Conservation (phyloP, 1,140 invertebrate genomes). For the Drosophila baimaii region DNA sequence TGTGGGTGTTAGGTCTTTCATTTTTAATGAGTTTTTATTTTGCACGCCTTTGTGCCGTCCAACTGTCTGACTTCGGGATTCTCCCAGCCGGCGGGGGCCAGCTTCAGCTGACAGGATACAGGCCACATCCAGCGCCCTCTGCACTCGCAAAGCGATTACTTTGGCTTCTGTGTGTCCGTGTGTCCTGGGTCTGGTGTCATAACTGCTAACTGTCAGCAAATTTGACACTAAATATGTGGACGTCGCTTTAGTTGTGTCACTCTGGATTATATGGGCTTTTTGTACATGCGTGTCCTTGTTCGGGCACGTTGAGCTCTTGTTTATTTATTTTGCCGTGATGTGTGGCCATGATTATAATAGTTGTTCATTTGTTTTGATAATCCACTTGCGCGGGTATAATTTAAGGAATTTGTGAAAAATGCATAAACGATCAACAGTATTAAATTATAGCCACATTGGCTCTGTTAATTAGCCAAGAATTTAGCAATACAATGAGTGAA, state of each 20-base stretch:
- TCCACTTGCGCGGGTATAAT: slow-evolving; percentile 30
- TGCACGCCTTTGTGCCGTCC: slow-evolving; percentile 64
- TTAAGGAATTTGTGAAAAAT: neutral
- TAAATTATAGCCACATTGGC: neutral
- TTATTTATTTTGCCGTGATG: slow-evolving; percentile 49
- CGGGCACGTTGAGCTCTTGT: slow-evolving; percentile 36
- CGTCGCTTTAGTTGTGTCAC: slow-evolving; percentile 63
- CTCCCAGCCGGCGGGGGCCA: slow-evolving; percentile 11
- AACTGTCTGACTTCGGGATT: slow-evolving; percentile 53
- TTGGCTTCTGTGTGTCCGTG: slow-evolving; percentile 47
- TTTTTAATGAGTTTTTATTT: slow-evolving; percentile 82
- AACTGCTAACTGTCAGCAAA: slow-evolving; percentile 73
- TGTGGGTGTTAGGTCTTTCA: slow-evolving; percentile 63
- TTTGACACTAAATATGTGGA: slow-evolving; percentile 74
- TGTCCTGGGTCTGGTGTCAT: slow-evolving; percentile 59
- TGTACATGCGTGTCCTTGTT: slow-evolving; percentile 21
- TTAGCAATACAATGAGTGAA: neutral
- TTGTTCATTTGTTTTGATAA: slow-evolving; percentile 62
- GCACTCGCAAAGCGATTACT: slow-evolving; percentile 56
- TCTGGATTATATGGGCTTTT: slow-evolving; percentile 52
- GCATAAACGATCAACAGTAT: too few relatives aligned
- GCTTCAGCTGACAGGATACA: slow-evolving; percentile 45
- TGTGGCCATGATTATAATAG: slow-evolving; percentile 33
- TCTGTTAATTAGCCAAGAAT: neutral
- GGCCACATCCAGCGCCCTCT: slow-evolving; percentile 43